Evolutionary conservation across 2,113 vertebrate genomes (phyloP).

Genomic region (Tenrec ecaudatus): DNA sequence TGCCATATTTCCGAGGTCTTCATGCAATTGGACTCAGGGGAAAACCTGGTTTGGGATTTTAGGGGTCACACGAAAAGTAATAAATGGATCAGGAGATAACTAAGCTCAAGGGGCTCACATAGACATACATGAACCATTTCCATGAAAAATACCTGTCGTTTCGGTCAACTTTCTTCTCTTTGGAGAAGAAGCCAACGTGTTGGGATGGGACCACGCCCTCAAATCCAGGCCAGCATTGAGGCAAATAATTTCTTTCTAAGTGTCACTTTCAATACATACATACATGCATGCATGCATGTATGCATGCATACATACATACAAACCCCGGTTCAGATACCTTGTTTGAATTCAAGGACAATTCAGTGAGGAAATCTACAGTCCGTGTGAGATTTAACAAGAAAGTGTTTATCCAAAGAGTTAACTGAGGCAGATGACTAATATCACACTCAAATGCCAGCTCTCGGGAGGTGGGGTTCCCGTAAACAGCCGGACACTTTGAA

Average conservation of each 20-base stretch:
- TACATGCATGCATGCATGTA: conserved; percentile 54
- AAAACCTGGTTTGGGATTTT: background rate
- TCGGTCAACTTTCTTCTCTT: background rate
- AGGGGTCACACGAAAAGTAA: background rate
- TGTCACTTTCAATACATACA: background rate
- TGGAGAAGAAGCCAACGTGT: background rate
- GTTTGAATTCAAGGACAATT: conserved; percentile 82
- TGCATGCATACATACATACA: conserved; percentile 66
- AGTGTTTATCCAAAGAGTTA: conserved; percentile 85
- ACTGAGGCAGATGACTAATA: conserved; percentile 82
- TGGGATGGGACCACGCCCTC: background rate
- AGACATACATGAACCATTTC: background rate
- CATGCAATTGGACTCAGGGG: background rate
- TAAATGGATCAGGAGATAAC: background rate
- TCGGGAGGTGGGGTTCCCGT: conserved; percentile 85
- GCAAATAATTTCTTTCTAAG: conserved; percentile 75
- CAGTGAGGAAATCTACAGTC: conserved; percentile 79
- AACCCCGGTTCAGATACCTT: conserved; percentile 70
- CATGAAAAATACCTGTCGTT: background rate
- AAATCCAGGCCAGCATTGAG: background rate
- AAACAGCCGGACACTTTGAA: conserved; percentile 87
- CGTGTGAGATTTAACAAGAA: conserved; percentile 75
- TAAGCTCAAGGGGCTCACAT: background rate
- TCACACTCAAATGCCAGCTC: conserved; percentile 81
- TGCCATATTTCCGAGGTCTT: no score